Conservation (phyloP, 1,140 invertebrate genomes). For the Aethina tumida region DNA sequence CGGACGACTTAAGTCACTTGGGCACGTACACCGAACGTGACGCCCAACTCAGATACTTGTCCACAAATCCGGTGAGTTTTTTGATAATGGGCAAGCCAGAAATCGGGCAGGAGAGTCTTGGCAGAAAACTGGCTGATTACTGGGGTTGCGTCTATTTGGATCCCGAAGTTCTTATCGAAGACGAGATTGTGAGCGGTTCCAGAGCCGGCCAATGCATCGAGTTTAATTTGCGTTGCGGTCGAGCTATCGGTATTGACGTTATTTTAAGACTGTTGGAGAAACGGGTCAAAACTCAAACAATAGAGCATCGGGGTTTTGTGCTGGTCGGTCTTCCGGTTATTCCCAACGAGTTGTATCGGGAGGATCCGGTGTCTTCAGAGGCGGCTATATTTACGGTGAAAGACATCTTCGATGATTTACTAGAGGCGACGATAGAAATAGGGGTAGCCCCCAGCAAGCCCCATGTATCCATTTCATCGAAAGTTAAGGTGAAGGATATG, state of each 20-base stretch:
- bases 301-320: slow-evolving; percentile 46
- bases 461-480: slow-evolving; percentile 18
- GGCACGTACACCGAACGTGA: slow-evolving; percentile 33
- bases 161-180: slow-evolving; percentile 40
- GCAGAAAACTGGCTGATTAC: slow-evolving; percentile 41
- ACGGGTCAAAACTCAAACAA: slow-evolving; percentile 38
- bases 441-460: slow-evolving; percentile 10
- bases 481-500: slow-evolving; percentile 22
- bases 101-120: slow-evolving; percentile 38
- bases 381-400: slow-evolving; percentile 36
- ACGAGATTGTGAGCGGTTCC: slow-evolving; percentile 42
- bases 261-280: slow-evolving; percentile 40
- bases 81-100: slow-evolving; percentile 48
- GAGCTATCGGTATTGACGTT: slow-evolving; percentile 36
- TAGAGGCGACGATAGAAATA: slow-evolving; percentile 33
- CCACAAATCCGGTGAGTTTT: slow-evolving; percentile 41
- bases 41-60: slow-evolving; percentile 40
- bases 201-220: slow-evolving; percentile 40
- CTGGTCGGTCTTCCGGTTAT: slow-evolving; percentile 48
- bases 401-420: slow-evolving; percentile 37
- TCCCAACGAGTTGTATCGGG: slow-evolving; percentile 32
- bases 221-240: slow-evolving; percentile 42
- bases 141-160: slow-evolving; percentile 46
- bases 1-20: neutral
- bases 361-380: slow-evolving; percentile 37